A percentile compares a stretch with the other conserved stretches of the same genome.
Conservation (phyloP, 2,888 invertebrate species). For the Tethea ocularis region DNA sequence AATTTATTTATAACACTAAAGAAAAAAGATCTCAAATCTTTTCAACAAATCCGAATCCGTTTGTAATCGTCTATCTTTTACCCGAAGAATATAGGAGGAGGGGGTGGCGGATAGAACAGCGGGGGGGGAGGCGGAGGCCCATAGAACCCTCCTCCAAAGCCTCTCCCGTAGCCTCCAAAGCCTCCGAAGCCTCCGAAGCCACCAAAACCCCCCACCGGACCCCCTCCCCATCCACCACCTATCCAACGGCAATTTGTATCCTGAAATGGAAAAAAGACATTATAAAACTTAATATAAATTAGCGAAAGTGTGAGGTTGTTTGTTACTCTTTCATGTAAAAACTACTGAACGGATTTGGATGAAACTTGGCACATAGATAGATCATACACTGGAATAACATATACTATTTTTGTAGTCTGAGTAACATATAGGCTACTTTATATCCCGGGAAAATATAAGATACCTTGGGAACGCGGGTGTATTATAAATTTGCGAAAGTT, state of each 20-base stretch:
- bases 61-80: conserved; percentile 14
- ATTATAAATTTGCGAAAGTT: too few relatives aligned
- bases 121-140: conserved; percentile 33
- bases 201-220: conserved; percentile 28
- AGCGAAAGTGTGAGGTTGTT: too few relatives aligned
- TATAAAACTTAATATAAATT: too few relatives aligned
- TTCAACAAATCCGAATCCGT: background rate
- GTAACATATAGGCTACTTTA: too few relatives aligned
- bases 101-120: conserved; percentile 31
- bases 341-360: too few relatives aligned
- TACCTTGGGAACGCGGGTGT: too few relatives aligned
- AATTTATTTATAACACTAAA: background rate
- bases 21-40: background rate
- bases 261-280: conserved; percentile 31
- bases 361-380: too few relatives aligned
- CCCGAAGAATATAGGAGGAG: conserved; percentile 27
- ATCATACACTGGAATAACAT: too few relatives aligned
- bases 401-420: too few relatives aligned
- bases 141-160: conserved; percentile 28
- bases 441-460: too few relatives aligned
- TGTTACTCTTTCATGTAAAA: too few relatives aligned
- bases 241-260: conserved; percentile 38
- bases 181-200: conserved; percentile 24
- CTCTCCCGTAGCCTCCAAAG: conserved; percentile 12
- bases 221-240: conserved; percentile 37